Evolutionary conservation across 2,113 vertebrate genomes (phyloP).

Genomic region (Larimichthys polyactis): DNA sequence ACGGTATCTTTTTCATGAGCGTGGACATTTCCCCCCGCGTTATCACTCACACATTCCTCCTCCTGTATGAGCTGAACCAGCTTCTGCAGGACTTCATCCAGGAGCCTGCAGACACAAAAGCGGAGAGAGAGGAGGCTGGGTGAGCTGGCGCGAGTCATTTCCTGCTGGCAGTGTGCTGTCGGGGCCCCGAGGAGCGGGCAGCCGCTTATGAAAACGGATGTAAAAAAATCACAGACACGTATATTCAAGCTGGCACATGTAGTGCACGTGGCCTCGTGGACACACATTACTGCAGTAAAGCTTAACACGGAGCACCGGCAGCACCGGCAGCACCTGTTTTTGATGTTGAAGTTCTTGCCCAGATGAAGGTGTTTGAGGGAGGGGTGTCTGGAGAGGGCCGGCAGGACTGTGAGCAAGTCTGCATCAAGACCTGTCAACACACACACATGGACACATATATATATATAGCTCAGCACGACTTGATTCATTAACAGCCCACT

Average conservation of each 20-base stretch:
- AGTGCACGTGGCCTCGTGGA: neutral
- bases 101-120: conserved; percentile 80
- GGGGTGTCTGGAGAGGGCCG: conserved; percentile 87
- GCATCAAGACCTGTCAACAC: conserved; percentile 85
- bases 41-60: conserved; percentile 90
- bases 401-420: conserved; percentile 87
- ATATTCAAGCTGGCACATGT: conserved; percentile 36
- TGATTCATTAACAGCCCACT: conserved; percentile 46
- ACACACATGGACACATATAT: conserved; percentile 4
- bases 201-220: conserved; percentile 37
- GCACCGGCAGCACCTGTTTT: conserved; percentile 85
- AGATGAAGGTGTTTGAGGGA: conserved; percentile 89
- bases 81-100: conserved; percentile 91
- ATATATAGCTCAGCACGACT: conserved; percentile 1
- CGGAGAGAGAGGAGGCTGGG: conserved; percentile 19
- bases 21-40: neutral
- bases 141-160: conserved; percentile 50
- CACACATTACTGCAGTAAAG: conserved; percentile 32
- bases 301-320: conserved; percentile 23
- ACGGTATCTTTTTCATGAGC: neutral
- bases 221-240: conserved; percentile 31
- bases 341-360: conserved; percentile 92
- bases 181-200: conserved; percentile 28
- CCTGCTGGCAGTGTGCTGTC: conserved; percentile 48
- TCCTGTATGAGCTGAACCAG: conserved; percentile 91